Conservation (phyloP, 2,113 vertebrate species). For the Crotalus viridis region DNA sequence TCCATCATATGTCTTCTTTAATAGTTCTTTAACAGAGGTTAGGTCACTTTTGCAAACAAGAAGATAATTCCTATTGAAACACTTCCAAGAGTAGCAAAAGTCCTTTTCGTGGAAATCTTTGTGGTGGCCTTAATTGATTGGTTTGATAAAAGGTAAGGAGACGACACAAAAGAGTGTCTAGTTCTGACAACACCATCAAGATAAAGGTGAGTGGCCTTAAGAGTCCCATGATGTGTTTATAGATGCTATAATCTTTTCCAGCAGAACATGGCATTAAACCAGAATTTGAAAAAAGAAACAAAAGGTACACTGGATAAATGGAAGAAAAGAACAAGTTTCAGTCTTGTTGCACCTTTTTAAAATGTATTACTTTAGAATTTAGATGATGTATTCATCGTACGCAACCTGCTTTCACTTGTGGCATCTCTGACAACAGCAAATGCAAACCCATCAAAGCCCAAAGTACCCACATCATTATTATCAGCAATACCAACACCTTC, state of each 20-base stretch:
- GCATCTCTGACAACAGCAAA: not conserved
- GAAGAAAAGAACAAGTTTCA: not conserved
- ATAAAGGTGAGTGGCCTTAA: not conserved
- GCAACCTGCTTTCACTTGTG: not conserved
- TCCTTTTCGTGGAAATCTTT: not conserved
- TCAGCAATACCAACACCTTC: not conserved
- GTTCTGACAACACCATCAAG: not conserved
- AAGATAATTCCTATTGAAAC: not conserved
- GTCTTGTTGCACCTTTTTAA: not conserved
- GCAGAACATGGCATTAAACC: not conserved
- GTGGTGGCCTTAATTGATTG: not conserved
- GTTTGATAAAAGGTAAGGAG: not conserved
- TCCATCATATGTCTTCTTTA: not conserved
- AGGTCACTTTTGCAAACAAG: not conserved
- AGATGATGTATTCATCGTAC: not conserved
- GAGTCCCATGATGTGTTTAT: not conserved
- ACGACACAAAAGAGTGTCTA: not conserved
- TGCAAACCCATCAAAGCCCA: not conserved
- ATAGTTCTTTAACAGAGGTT: not conserved
- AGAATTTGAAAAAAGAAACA: not conserved
- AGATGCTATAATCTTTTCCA: not conserved
- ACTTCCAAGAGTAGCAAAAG: not conserved
- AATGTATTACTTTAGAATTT: not conserved
- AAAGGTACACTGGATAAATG: not conserved
- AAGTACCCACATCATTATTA: not conserved